Conservation (phyloP, 92 coral and sea anemone genomes). For the Palythoa caribaeorum region DNA sequence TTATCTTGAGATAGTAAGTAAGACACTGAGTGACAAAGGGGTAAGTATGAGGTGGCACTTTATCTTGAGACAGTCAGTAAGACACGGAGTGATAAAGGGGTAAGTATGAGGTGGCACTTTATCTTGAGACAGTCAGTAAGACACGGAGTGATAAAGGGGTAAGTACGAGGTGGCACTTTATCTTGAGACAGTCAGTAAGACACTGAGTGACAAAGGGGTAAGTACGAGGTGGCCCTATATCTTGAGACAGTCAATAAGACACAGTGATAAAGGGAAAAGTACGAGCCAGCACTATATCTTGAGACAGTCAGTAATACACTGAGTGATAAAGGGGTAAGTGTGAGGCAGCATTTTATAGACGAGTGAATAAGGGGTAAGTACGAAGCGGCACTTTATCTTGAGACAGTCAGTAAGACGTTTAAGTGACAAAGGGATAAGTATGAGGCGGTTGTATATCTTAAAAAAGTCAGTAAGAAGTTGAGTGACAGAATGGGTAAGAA, state of each 20-base stretch:
- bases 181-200: constrained; percentile 33
- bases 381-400: too few relatives aligned
- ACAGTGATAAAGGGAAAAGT: background rate
- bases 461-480: constrained; percentile 44
- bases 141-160: constrained; percentile 75
- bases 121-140: constrained; percentile 86
- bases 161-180: too few relatives aligned
- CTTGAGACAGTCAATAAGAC: constrained; percentile 65
- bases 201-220: too few relatives aligned
- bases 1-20: too few relatives aligned
- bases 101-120: background rate
- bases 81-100: too few relatives aligned
- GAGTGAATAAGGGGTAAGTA: too few relatives aligned
- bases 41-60: constrained; percentile 84
- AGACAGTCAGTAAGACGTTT: too few relatives aligned
- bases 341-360: too few relatives aligned
- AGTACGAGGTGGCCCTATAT: constrained; percentile 2
- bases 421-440: too few relatives aligned
- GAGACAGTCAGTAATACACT: constrained; percentile 85
- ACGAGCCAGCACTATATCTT: constrained; percentile 37
- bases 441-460: constrained; percentile 52
- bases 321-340: constrained; percentile 68
- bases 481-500: too few relatives aligned
- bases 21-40: too few relatives aligned
- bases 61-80: too few relatives aligned